Percentiles rank a stretch among this genome's conserved stretches.
Evolutionary conservation across 2,888 invertebrate species (phyloP).

Genomic region (Apamea sordens): DNA sequence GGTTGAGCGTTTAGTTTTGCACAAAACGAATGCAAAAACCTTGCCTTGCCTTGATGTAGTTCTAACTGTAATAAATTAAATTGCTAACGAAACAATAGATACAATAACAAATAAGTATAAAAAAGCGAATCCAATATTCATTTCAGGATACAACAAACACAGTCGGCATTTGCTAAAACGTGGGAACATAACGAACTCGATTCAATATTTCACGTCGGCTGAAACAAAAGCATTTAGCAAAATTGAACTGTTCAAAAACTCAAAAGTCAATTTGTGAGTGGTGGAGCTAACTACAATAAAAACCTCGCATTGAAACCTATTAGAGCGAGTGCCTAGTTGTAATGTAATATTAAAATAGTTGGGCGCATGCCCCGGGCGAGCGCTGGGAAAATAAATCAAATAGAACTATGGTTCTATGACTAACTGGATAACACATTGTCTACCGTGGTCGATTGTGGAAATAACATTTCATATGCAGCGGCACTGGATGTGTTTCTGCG

Average conservation of each 20-base stretch:
- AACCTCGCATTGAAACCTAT: slow-evolving; percentile 77
- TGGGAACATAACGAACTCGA: slow-evolving; percentile 23
- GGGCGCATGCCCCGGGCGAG: slow-evolving; percentile 65
- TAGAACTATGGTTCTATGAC: slow-evolving; percentile 67
- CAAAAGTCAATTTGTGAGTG: slow-evolving; percentile 68
- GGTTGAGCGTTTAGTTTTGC: background rate
- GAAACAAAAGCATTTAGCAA: slow-evolving; percentile 64
- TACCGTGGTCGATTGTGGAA: slow-evolving; percentile 40
- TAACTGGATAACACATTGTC: slow-evolving; percentile 73
- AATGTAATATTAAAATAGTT: slow-evolving; percentile 83
- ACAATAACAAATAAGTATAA: slow-evolving; percentile 2
- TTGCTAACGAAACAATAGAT: slow-evolving; percentile 8
- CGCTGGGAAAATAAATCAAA: slow-evolving; percentile 76
- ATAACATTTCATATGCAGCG: slow-evolving; percentile 27
- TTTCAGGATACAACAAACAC: slow-evolving; percentile 35
- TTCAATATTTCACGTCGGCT: slow-evolving; percentile 51
- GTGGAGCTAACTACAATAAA: slow-evolving; percentile 75
- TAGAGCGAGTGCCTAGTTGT: slow-evolving; percentile 76
- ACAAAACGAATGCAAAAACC: background rate
- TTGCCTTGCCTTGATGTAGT: accelerated
- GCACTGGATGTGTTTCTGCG: slow-evolving; percentile 34
- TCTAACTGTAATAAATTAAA: slow-evolving; percentile 6
- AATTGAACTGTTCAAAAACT: slow-evolving; percentile 64
- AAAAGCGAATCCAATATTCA: slow-evolving; percentile 34
- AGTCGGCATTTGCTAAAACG: slow-evolving; percentile 34